Conservation (phyloP, 2,113 vertebrate genomes). For the Notothenia coriiceps region DNA sequence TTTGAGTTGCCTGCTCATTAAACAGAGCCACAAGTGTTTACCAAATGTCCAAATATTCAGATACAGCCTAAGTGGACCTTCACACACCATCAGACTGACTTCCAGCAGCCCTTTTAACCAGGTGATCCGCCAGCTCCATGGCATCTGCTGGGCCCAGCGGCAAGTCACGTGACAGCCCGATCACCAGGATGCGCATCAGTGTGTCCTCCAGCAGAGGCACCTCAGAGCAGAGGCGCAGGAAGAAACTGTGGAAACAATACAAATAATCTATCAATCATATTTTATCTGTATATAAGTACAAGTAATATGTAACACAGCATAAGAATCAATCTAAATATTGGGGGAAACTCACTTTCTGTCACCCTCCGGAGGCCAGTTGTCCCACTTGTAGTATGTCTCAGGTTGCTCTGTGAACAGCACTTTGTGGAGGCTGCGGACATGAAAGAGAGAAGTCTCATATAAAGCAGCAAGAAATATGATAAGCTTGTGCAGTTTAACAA, state of each 20-base stretch:
- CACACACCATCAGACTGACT: conserved; percentile 93
- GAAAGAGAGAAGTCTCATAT: background rate
- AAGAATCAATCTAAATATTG: no score
- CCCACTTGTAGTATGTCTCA: conserved; percentile 99
- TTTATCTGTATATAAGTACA: no score
- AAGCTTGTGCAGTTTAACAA: background rate
- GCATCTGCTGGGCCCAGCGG: conserved; percentile 95
- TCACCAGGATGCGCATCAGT: conserved; percentile 95
- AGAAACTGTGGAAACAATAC: conserved; percentile 86
- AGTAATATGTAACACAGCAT: no score
- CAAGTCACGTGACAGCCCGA: conserved; percentile 93
- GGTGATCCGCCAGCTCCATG: conserved; percentile 98
- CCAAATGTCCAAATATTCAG: conserved; percentile 46
- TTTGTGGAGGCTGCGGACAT: conserved; percentile 91
- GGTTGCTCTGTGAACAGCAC: conserved; percentile 99
- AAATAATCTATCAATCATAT: no score
- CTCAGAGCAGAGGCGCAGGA: conserved; percentile 97
- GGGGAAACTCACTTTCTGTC: conserved; percentile 92
- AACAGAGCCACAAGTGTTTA: conserved; percentile 45
- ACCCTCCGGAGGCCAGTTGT: conserved; percentile 99
- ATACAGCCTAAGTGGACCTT: background rate
- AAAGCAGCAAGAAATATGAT: background rate
- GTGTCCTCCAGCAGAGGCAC: conserved; percentile 98
- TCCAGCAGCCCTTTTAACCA: conserved; percentile 95
- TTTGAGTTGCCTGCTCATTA: conserved; percentile 13